Evolutionary conservation across 2,888 invertebrate species (phyloP).

Genomic region (Laothoe populi): DNA sequence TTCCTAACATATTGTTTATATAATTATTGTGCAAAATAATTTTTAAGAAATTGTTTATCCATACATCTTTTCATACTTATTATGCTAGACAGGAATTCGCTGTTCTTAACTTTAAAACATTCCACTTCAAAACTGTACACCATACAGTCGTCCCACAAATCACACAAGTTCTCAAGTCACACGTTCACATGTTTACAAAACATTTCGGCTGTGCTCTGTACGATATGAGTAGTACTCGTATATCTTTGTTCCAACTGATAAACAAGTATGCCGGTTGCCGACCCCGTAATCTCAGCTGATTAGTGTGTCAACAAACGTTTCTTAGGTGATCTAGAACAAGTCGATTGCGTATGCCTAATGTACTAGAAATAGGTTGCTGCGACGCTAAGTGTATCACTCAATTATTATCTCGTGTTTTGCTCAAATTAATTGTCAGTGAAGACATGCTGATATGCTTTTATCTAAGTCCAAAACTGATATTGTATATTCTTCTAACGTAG

Average conservation of each 20-base stretch:
- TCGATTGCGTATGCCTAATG: slow-evolving; percentile 22
- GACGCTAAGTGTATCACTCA: slow-evolving; percentile 2
- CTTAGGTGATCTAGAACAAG: slow-evolving; percentile 30
- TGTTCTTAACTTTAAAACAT: neutral
- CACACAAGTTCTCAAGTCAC: neutral
- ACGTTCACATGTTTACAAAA: slow-evolving; percentile 13
- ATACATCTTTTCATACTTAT: no score
- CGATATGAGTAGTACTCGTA: slow-evolving; percentile 1
- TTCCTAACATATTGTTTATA: no score
- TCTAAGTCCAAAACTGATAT: neutral
- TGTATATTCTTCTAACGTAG: no score
- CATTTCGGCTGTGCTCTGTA: slow-evolving; percentile 10
- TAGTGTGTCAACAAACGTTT: slow-evolving; percentile 44
- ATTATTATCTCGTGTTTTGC: neutral
- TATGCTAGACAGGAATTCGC: no score
- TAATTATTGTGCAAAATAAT: no score
- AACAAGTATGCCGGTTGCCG: slow-evolving; percentile 32
- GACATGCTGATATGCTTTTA: neutral
- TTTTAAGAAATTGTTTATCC: no score
- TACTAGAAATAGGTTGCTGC: slow-evolving; percentile 19
- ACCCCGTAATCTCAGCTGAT: slow-evolving; percentile 57
- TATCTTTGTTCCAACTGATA: slow-evolving; percentile 25
- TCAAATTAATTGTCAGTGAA: slow-evolving; percentile 7
- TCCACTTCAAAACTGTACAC: neutral
- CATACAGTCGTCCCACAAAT: neutral